Evolutionary conservation across 2,113 vertebrate species (phyloP).

Genomic region (Oryzias curvinotus): DNA sequence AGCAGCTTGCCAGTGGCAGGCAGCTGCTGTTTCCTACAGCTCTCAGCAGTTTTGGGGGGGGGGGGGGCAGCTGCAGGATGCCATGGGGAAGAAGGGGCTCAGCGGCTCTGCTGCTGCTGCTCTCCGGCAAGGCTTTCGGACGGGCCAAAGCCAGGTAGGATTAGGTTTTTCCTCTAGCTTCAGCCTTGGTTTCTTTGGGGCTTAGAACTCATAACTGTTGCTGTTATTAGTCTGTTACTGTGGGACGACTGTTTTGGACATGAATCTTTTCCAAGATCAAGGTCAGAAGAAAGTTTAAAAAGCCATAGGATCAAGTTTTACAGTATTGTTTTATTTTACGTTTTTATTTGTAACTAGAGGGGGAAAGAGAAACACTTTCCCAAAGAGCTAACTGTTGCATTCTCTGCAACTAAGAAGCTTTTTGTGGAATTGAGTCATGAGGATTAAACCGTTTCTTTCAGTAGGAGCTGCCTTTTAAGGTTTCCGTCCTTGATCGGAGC

Average conservation of each 20-base stretch:
- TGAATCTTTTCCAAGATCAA: too few species aligned
- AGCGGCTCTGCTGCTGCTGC: constrained; percentile 44
- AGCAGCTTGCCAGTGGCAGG: constrained; percentile 71
- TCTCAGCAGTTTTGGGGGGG: constrained; percentile 21
- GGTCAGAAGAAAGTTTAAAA: too few species aligned
- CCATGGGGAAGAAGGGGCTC: constrained; percentile 70
- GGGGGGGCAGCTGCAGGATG: constrained; percentile 69
- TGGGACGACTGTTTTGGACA: too few species aligned
- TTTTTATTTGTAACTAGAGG: not conserved
- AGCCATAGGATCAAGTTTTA: too few species aligned
- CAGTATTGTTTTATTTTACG: not conserved
- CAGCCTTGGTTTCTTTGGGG: not conserved
- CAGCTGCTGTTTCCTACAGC: constrained; percentile 75
- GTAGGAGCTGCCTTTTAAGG: constrained; percentile 30
- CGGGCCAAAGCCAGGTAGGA: constrained; percentile 73
- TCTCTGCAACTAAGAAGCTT: constrained; percentile 64
- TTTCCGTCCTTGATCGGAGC: constrained; percentile 30
- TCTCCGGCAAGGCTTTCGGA: constrained; percentile 50
- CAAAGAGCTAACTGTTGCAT: constrained; percentile 38
- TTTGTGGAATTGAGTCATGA: constrained; percentile 37
- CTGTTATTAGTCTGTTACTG: not conserved
- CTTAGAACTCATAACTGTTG: constrained; percentile 6
- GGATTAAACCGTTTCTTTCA: constrained; percentile 54
- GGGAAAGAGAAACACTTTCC: constrained; percentile 32
- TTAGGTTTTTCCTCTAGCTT: constrained; percentile 3